phyloP scores from a whole-genome alignment of 2,797 vertebrate species.

The Microtus obscurus region DNA sequence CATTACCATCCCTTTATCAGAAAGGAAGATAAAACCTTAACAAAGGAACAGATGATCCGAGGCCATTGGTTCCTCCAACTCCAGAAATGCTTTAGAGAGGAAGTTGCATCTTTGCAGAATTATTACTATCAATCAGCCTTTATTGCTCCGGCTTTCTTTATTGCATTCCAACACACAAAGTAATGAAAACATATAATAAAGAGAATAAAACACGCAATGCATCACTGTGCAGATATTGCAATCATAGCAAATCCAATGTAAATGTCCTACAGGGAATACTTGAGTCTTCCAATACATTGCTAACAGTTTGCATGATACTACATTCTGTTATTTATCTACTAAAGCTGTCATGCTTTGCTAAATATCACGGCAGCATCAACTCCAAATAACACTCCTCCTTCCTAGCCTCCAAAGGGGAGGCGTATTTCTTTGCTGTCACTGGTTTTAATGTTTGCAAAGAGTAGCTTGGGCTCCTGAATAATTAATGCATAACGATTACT shows the following conservation, averaged over 20 bases:
- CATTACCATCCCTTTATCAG: slow-evolving; percentile 72
- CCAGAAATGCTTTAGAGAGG: slow-evolving; percentile 73
- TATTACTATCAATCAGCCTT: slow-evolving; percentile 84
- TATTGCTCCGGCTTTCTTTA: slow-evolving; percentile 84
- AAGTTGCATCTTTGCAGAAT: slow-evolving; percentile 82
- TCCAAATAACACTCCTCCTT: slow-evolving; percentile 48
- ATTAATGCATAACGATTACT: slow-evolving; percentile 79
- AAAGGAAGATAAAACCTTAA: slow-evolving; percentile 74
- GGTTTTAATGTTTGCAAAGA: slow-evolving; percentile 77
- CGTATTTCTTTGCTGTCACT: slow-evolving; percentile 74
- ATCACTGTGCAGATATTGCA: slow-evolving; percentile 85
- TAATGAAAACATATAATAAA: slow-evolving; percentile 86
- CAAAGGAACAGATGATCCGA: slow-evolving; percentile 76
- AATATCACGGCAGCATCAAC: slow-evolving; percentile 76
- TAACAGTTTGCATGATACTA: slow-evolving; percentile 81
- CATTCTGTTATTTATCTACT: slow-evolving; percentile 82
- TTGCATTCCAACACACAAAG: slow-evolving; percentile 83
- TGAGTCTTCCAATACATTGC: slow-evolving; percentile 80
- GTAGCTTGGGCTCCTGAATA: slow-evolving; percentile 67
- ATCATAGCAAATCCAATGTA: slow-evolving; percentile 84
- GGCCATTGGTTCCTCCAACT: slow-evolving; percentile 69
- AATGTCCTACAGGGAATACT: slow-evolving; percentile 83
- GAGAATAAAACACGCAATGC: slow-evolving; percentile 84
- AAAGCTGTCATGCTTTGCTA: slow-evolving; percentile 82
- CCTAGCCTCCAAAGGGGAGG: neutral